A percentile compares a stretch with the other conserved stretches of the same genome.
These are phyloP conservation scores for Thumatha senex DNA, from an alignment of 2,888 invertebrate species.

Conservation along the genomic window DNA sequence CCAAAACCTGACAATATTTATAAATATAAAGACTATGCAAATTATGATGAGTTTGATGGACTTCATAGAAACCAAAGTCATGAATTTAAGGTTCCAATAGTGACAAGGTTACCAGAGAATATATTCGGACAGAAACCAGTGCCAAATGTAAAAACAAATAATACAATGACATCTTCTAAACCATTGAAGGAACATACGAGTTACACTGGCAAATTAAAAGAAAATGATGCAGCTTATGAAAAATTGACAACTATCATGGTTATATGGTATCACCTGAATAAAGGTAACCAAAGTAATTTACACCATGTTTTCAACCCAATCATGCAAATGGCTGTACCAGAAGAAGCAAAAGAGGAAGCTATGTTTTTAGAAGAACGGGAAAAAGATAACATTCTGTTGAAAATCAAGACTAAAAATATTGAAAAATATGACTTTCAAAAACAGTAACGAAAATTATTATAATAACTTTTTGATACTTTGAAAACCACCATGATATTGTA, in stretches of 20 bases:
- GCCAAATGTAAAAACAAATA: neutral
- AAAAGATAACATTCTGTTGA: neutral
- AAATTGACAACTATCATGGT: no score
- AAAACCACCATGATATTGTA: no score
- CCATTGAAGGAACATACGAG: neutral
- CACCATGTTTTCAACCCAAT: neutral
- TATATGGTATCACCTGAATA: no score
- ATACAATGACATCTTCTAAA: neutral
- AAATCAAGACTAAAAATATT: neutral
- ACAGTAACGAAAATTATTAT: no score
- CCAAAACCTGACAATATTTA: neutral
- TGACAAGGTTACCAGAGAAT: neutral
- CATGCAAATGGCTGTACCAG: neutral
- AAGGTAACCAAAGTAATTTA: neutral
- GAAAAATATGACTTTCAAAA: neutral
- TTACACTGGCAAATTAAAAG: neutral
- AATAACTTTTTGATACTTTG: no score
- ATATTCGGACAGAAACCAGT: neutral
- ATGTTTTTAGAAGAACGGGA: slow-evolving; percentile 1
- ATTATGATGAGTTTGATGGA: neutral
- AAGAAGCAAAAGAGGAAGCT: neutral
- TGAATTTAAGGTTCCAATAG: neutral
- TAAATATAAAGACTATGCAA: neutral
- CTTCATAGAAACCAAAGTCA: neutral
- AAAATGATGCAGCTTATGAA: no score